phyloP scores from a whole-genome alignment of 2,113 vertebrate species.

The Muscicapa adusta region DNA sequence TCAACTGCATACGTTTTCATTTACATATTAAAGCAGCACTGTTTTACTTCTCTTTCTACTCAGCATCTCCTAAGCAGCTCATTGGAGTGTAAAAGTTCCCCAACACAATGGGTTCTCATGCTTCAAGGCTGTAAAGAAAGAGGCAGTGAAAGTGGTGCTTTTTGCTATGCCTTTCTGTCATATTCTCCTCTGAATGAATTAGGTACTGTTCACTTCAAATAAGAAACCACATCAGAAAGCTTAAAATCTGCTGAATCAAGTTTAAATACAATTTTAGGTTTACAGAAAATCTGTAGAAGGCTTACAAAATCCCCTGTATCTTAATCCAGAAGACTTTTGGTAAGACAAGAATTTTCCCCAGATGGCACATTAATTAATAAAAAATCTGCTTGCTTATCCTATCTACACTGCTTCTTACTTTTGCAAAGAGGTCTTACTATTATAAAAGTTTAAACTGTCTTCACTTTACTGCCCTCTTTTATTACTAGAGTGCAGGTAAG shows the following conservation, averaged over 20 bases:
- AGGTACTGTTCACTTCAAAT: background rate
- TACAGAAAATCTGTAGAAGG: background rate
- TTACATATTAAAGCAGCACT: background rate
- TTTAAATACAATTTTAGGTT: background rate
- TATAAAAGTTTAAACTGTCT: background rate
- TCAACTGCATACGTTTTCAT: background rate
- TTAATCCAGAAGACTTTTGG: background rate
- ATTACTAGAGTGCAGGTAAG: background rate
- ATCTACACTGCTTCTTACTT: background rate
- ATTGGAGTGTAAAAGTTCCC: background rate
- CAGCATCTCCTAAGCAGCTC: background rate
- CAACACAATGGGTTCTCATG: fast-evolving
- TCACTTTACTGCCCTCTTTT: background rate
- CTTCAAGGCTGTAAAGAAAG: background rate
- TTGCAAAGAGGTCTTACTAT: background rate
- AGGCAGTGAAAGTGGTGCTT: background rate
- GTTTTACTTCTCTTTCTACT: background rate
- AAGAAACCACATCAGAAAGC: background rate
- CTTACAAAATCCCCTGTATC: background rate
- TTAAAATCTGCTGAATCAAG: slow-evolving; percentile 1
- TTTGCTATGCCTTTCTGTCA: background rate
- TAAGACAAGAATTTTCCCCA: background rate
- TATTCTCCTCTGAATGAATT: background rate
- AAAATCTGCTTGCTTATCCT: background rate
- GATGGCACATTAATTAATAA: background rate